A percentile compares a stretch with the other conserved stretches of the same genome.
Conservation (phyloP, 2,797 vertebrate species). For the Clarias pachynema region DNA sequence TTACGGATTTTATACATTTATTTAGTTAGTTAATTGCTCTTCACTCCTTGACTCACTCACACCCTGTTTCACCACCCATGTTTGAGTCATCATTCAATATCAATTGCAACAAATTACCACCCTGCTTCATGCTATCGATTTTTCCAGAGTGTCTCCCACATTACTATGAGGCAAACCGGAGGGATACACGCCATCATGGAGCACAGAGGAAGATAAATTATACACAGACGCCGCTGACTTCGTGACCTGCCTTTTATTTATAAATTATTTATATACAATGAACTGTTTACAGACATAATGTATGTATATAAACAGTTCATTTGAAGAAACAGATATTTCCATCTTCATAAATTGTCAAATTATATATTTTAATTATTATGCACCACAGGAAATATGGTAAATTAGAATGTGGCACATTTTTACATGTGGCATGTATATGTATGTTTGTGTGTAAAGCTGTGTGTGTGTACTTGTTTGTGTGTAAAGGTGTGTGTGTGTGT, state of each 20-base stretch:
- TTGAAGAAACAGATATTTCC: too few species aligned
- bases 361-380: too few species aligned
- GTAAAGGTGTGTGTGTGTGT: too few species aligned
- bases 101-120: slow-evolving; percentile 12
- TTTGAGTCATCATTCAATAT: not conserved
- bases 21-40: not conserved
- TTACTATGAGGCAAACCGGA: not conserved
- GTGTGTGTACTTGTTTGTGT: too few species aligned
- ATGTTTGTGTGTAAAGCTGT: too few species aligned
- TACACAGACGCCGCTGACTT: not conserved
- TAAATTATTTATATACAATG: too few species aligned
- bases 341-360: too few species aligned
- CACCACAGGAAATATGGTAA: too few species aligned
- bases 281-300: too few species aligned
- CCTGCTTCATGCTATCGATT: slow-evolving; percentile 19
- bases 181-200: not conserved
- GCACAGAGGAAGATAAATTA: not conserved
- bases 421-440: too few species aligned
- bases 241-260: not conserved
- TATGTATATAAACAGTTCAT: too few species aligned
- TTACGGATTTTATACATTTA: not conserved
- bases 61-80: not conserved
- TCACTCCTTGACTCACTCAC: not conserved
- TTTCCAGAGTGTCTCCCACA: slow-evolving; percentile 15
- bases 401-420: too few species aligned